Percentiles rank a stretch among this genome's conserved stretches.
phyloP scores from a whole-genome alignment of 2,888 invertebrate species.

The Lysandra bellargus region DNA sequence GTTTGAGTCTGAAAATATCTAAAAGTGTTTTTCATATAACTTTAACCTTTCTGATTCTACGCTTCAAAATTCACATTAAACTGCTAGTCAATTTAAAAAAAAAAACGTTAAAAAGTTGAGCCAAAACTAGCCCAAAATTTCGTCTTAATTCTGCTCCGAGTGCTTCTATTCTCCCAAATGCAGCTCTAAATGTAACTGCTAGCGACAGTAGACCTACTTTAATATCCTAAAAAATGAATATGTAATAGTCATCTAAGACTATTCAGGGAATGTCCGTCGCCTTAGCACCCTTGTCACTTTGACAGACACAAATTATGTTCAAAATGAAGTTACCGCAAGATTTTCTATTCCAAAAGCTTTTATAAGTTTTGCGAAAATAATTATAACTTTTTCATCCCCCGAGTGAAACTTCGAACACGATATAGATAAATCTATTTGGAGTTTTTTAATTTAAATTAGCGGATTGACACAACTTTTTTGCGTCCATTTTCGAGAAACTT shows the following conservation, averaged over 20 bases:
- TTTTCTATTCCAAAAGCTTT: slow-evolving; percentile 20
- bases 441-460: slow-evolving; percentile 20
- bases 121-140: too few species aligned
- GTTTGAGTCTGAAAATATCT: too few species aligned
- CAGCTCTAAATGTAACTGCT: too few species aligned
- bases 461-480: background rate
- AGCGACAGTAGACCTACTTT: too few species aligned
- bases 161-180: too few species aligned
- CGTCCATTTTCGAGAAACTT: background rate
- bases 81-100: too few species aligned
- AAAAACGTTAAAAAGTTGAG: too few species aligned
- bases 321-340: slow-evolving; percentile 26
- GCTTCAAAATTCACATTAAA: too few species aligned
- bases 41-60: too few species aligned
- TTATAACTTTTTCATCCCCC: slow-evolving; percentile 23
- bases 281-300: slow-evolving; percentile 37
- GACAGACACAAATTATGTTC: slow-evolving; percentile 33
- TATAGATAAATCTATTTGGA: slow-evolving; percentile 12
- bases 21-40: too few species aligned
- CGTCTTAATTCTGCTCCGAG: too few species aligned
- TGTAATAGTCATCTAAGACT: background rate
- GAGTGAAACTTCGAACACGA: slow-evolving; percentile 6
- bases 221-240: background rate
- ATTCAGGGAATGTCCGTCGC: slow-evolving; percentile 13
- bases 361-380: slow-evolving; percentile 29